A percentile compares a stretch with the other conserved stretches of the same genome.
phyloP scores from a whole-genome alignment of 2,797 vertebrate species.

The Centroberyx gerrardi region DNA sequence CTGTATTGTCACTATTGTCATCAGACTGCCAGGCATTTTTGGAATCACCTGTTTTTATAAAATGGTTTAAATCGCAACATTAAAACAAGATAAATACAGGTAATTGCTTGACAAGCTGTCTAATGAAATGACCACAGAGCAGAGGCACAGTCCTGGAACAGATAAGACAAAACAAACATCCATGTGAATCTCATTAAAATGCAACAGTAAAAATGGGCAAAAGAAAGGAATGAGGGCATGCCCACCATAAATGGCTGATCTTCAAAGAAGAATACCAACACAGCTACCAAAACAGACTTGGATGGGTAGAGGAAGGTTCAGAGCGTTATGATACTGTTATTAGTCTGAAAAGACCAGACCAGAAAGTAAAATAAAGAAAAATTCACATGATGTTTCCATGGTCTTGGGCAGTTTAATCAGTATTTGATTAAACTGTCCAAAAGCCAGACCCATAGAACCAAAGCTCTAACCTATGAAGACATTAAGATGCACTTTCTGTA shows the following conservation, averaged over 20 bases:
- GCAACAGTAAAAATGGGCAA: constrained; percentile 47
- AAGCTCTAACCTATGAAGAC: neutral
- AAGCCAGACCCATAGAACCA: neutral
- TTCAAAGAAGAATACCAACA: neutral
- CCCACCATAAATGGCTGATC: constrained; percentile 9
- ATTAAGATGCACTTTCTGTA: too few relatives aligned
- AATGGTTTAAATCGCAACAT: constrained; percentile 12
- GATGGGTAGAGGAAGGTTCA: neutral
- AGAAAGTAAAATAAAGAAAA: neutral
- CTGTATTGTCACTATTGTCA: neutral
- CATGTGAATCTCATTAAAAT: constrained; percentile 60
- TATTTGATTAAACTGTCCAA: too few relatives aligned
- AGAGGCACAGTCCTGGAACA: constrained; percentile 27
- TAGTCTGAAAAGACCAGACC: neutral
- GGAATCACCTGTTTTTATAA: neutral
- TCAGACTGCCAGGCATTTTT: neutral
- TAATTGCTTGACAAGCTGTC: constrained; percentile 11
- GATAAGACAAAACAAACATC: constrained; percentile 45
- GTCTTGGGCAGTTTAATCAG: too few relatives aligned
- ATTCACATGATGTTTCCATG: too few relatives aligned
- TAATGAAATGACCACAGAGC: constrained; percentile 24
- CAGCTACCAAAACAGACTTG: neutral
- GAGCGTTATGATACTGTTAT: neutral
- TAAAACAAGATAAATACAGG: constrained; percentile 27
- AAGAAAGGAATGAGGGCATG: constrained; percentile 12